Evolutionary conservation across 1,140 invertebrate species (phyloP).

Genomic region (Ceratoteleas bidentatus): DNA sequence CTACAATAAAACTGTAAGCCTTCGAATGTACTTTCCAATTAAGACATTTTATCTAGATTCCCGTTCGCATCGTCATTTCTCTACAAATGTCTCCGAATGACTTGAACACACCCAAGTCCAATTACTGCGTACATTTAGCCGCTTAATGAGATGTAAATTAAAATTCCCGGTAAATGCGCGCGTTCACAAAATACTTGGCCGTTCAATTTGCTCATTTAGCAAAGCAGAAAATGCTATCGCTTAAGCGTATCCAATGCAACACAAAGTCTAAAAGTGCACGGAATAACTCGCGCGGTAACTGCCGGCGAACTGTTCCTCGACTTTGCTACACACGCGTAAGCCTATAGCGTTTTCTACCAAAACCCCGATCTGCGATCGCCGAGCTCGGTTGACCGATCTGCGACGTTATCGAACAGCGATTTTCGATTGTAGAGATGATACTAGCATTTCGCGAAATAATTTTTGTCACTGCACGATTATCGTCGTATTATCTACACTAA

Average conservation of each 20-base stretch:
- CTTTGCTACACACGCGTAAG: slow-evolving; percentile 32
- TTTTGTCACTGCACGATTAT: too few relatives aligned
- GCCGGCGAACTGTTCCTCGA: slow-evolving; percentile 29
- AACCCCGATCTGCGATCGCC: slow-evolving; percentile 21
- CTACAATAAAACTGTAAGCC: too few relatives aligned
- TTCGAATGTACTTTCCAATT: too few relatives aligned
- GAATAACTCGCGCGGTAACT: slow-evolving; percentile 43
- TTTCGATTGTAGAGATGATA: too few relatives aligned
- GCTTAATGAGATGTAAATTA: slow-evolving; percentile 21
- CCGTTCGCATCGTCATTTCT: too few relatives aligned
- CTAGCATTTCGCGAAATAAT: too few relatives aligned
- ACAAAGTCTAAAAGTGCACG: slow-evolving; percentile 45
- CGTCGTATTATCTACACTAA: too few relatives aligned
- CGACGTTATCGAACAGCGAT: not conserved
- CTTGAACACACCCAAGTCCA: too few relatives aligned
- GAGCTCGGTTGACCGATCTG: not conserved
- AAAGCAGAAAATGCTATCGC: slow-evolving; percentile 12
- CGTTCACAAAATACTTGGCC: slow-evolving; percentile 13
- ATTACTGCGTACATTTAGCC: too few relatives aligned
- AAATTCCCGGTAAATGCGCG: slow-evolving; percentile 1
- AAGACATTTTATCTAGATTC: too few relatives aligned
- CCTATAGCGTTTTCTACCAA: slow-evolving; percentile 43
- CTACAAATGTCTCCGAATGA: too few relatives aligned
- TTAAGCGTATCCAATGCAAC: slow-evolving; percentile 41
- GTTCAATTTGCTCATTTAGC: slow-evolving; percentile 38